phyloP scores from a whole-genome alignment of 2,888 invertebrate species.

The Petrolisthes manimaculis region DNA sequence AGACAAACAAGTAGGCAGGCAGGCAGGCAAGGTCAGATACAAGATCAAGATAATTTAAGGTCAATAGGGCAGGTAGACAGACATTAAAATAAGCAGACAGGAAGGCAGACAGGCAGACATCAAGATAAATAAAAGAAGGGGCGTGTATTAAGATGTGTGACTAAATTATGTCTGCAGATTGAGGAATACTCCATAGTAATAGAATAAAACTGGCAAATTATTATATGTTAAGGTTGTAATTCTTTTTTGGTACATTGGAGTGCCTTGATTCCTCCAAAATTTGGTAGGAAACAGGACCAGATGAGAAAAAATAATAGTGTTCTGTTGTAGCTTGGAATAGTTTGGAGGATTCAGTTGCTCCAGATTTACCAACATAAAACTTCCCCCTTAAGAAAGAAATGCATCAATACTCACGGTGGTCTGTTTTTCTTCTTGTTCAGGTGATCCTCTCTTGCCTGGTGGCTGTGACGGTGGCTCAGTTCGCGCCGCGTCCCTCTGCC shows the following conservation, averaged over 20 bases:
- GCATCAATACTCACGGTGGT: background rate
- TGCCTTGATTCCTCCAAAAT: too few species aligned
- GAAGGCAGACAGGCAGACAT: background rate
- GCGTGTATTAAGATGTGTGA: too few species aligned
- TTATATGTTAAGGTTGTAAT: too few species aligned
- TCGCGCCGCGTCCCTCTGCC: background rate
- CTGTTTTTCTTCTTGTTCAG: background rate
- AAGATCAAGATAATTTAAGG: background rate
- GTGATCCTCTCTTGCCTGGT: constrained; percentile 30
- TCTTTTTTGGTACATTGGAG: too few species aligned
- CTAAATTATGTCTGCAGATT: too few species aligned
- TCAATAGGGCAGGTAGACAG: background rate
- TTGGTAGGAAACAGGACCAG: too few species aligned
- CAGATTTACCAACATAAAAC: too few species aligned
- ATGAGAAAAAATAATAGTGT: too few species aligned
- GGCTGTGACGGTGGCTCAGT: constrained; percentile 32
- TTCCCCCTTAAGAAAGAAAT: background rate
- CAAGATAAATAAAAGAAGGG: too few species aligned
- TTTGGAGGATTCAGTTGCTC: too few species aligned
- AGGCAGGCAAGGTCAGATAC: constrained; percentile 1
- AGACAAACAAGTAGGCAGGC: background rate
- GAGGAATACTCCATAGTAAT: background rate
- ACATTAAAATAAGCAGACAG: background rate
- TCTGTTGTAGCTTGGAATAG: too few species aligned
- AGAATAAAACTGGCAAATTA: background rate